These are phyloP conservation scores for Meda fulgida DNA, from an alignment of 2,797 vertebrate genomes.

Conservation along the genomic window DNA sequence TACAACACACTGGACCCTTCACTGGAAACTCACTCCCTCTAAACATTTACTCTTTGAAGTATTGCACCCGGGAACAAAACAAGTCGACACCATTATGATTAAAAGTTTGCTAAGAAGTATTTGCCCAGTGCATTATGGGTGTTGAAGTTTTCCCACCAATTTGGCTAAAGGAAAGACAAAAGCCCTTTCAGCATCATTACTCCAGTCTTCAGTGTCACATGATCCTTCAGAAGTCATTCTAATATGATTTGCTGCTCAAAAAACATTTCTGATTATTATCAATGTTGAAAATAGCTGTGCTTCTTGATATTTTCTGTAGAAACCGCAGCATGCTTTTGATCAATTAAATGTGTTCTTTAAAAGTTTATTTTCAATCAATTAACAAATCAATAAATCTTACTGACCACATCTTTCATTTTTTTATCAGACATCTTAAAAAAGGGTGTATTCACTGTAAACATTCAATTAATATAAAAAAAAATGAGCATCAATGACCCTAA, in stretches of 20 bases:
- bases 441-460: background rate
- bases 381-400: background rate
- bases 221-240: background rate
- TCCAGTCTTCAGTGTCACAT: conserved; percentile 7
- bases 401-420: background rate
- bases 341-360: background rate
- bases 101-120: background rate
- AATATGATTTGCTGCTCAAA: background rate
- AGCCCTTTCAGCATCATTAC: background rate
- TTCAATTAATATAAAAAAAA: background rate
- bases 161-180: no score
- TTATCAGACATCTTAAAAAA: background rate
- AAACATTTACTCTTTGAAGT: background rate
- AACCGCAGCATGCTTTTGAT: background rate
- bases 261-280: background rate
- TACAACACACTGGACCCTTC: background rate
- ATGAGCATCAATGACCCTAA: no score
- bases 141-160: background rate
- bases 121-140: background rate
- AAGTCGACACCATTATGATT: background rate
- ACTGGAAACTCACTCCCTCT: background rate
- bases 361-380: background rate
- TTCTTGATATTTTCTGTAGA: background rate
- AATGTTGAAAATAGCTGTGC: background rate
- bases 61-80: background rate